Evolutionary conservation across 1,140 invertebrate genomes (phyloP).

Genomic region (Sesamia nonagrioides): DNA sequence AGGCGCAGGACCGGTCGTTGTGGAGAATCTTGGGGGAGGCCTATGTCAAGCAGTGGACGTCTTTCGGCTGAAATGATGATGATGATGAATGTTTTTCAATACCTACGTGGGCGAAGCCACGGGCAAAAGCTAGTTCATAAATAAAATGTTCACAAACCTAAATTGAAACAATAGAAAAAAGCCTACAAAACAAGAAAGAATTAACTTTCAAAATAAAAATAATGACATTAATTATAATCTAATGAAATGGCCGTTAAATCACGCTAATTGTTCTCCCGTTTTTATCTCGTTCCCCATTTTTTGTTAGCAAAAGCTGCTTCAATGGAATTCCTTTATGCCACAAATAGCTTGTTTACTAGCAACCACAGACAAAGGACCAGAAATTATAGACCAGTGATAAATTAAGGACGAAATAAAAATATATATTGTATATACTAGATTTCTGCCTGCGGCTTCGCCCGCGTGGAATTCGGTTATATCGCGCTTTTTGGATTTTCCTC

Average conservation of each 20-base stretch:
- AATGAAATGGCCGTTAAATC: constrained; percentile 86
- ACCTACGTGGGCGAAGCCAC: too few relatives aligned
- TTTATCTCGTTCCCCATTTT: constrained; percentile 82
- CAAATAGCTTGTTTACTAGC: constrained; percentile 81
- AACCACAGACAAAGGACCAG: constrained; percentile 78
- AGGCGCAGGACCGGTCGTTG: too few relatives aligned
- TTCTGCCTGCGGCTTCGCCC: too few relatives aligned
- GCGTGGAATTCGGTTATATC: too few relatives aligned
- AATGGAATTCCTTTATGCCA: constrained; percentile 85
- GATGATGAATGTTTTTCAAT: background rate
- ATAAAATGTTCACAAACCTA: constrained; percentile 29
- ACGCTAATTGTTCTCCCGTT: constrained; percentile 84
- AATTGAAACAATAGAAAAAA: constrained; percentile 55
- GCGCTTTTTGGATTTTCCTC: too few relatives aligned
- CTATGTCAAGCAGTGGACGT: too few relatives aligned
- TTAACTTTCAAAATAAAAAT: constrained; percentile 66
- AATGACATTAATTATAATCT: constrained; percentile 77
- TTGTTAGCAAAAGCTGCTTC: constrained; percentile 71
- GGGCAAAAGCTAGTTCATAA: background rate
- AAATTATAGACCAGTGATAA: constrained; percentile 81
- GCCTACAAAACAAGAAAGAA: constrained; percentile 57
- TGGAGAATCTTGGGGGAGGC: too few relatives aligned
- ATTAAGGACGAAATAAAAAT: constrained; percentile 60
- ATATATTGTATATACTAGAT: constrained; percentile 37
- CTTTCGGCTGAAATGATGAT: too few relatives aligned